Evolutionary conservation across 1,140 invertebrate genomes (phyloP), one percentile per base, ranked within the genome.

Genomic region (Drosophila nannoptera): DNA sequence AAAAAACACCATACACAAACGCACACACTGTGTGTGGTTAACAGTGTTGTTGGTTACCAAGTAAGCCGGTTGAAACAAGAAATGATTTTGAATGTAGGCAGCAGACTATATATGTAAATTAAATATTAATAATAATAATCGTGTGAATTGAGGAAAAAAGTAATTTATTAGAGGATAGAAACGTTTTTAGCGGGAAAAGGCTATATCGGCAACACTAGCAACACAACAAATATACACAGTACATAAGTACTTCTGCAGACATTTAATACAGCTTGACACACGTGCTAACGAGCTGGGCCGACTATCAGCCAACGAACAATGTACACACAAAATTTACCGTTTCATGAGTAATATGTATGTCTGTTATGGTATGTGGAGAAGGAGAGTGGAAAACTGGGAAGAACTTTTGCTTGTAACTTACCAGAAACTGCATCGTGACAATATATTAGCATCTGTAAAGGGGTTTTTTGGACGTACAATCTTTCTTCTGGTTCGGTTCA

Each of bases 361-460:
- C 0, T 48, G 46, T 3, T 8, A 12, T 11, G 31, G 29, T 29
- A 7, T 32, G n/a, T 36, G 45, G 35, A 22, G 22, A 22, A 22
- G 29, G 14, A 38, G 45, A 5, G 6, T 2, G 22, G 49, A n/a
- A n/a, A 9, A n/a, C 38, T 38, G 14, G 32, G 8, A 45, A 52
- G 8, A 36, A 53, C 14, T 0, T 35, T 5, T n/a, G 54, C 14
- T n/a, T 7, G 35, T 40, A 46, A 48, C 87, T 87, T 65, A 89
- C 87, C 87, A 89, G 65, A 89, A 89, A 56, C 69, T 89, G 82
- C 84, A 89, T 53, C 75, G 71, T 70, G 87, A 89, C 31, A 89
- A 75, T 29, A 58, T 42, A 75, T 82, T 89, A n/a, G 88, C 87
- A 59, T 53, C 76, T 60, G 73, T 61, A 56, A 74, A 88, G 32